Conservation (phyloP, 2,888 invertebrate species). For the Drosophila rellima region DNA sequence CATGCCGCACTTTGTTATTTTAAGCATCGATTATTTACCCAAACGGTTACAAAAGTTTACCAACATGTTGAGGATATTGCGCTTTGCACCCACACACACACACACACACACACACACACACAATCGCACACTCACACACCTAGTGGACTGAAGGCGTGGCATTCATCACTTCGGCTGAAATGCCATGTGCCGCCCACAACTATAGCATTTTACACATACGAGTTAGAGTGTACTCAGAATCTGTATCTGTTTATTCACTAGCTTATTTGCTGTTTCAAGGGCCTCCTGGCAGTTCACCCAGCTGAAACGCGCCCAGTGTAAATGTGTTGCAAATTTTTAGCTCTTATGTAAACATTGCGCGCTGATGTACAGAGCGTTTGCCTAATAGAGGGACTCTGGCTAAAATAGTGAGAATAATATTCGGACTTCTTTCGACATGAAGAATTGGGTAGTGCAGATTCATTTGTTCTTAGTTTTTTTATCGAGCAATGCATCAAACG, state of each 20-base stretch:
- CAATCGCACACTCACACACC: conserved; percentile 21
- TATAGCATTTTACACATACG: background rate
- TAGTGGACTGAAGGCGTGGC: conserved; percentile 15
- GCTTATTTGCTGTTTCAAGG: conserved; percentile 42
- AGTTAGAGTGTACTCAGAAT: conserved; percentile 6
- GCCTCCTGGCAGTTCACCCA: conserved; percentile 3
- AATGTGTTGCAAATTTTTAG: conserved; percentile 30
- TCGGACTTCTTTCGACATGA: too few species aligned
- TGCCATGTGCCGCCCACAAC: background rate
- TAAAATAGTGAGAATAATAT: background rate
- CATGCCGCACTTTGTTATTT: conserved; percentile 48
- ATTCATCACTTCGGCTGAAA: conserved; percentile 1
- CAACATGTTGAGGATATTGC: conserved; percentile 73
- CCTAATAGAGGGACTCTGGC: conserved; percentile 12
- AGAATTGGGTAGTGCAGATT: too few species aligned
- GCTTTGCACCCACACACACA: conserved; percentile 42
- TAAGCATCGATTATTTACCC: conserved; percentile 59
- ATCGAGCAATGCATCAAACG: too few species aligned
- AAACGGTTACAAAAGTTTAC: conserved; percentile 66
- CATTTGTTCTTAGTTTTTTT: too few species aligned
- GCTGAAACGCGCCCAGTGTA: conserved; percentile 14
- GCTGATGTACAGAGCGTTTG: conserved; percentile 14
- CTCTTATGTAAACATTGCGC: conserved; percentile 6
- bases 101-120: conserved; percentile 25
- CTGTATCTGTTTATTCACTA: conserved; percentile 47